Evolutionary conservation across 2,888 invertebrate genomes (phyloP).

Genomic region (Eupithecia abbreviata): DNA sequence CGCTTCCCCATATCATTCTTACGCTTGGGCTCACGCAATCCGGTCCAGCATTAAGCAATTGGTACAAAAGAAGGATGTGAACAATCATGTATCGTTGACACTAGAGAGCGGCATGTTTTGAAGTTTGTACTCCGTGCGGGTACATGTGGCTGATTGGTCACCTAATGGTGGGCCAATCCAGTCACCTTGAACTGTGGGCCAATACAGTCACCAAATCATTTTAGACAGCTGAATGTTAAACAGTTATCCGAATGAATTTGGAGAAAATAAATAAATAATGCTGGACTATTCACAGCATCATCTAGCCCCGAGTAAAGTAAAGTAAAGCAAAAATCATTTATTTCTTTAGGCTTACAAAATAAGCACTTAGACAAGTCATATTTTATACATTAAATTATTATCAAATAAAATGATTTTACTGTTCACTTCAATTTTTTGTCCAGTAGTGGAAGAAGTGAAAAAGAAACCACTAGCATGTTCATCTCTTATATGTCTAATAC

Average conservation of each 20-base stretch:
- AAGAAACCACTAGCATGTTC: too few species aligned
- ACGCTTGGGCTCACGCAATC: conserved; percentile 9
- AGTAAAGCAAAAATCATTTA: too few species aligned
- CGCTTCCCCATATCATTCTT: background rate
- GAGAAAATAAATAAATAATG: too few species aligned
- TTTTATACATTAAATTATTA: too few species aligned
- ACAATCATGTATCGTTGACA: conserved; percentile 39
- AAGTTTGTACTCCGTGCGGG: background rate
- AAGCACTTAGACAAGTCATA: too few species aligned
- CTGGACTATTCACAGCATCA: too few species aligned
- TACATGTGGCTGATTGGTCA: conserved; percentile 19
- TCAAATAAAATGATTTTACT: too few species aligned
- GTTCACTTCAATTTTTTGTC: too few species aligned
- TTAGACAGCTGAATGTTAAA: conserved; percentile 3
- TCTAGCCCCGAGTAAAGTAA: too few species aligned
- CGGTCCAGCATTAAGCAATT: conserved; percentile 28
- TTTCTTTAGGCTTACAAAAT: too few species aligned
- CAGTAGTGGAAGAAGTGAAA: too few species aligned
- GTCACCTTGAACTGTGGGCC: background rate
- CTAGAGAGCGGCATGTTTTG: conserved; percentile 8
- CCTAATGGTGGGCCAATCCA: conserved; percentile 13
- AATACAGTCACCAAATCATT: background rate
- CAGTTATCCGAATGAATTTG: background rate
- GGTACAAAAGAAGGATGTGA: conserved; percentile 47
- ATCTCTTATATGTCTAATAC: too few species aligned